A percentile compares a stretch with the other conserved stretches of the same genome.
phyloP scores from a whole-genome alignment of 64 coral and sea anemone genomes.

The Stichodactyla helianthus region DNA sequence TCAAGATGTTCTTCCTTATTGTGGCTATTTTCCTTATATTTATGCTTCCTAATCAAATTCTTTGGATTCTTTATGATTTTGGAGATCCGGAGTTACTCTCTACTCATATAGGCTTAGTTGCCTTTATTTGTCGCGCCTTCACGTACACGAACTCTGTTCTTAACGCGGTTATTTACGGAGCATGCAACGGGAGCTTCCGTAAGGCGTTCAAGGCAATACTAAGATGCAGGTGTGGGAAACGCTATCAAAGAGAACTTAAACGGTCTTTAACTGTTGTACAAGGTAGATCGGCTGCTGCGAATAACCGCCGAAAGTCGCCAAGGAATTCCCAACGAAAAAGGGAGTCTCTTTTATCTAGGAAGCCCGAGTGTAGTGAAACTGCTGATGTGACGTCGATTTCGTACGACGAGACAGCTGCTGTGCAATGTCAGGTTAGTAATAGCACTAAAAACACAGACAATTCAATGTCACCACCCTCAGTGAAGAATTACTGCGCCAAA shows the following conservation, averaged over 20 bases:
- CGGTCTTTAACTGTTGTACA: not conserved
- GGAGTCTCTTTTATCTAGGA: not conserved
- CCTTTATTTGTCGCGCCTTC: conserved; percentile 62
- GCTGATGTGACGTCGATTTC: not conserved
- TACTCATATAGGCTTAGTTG: conserved; percentile 34
- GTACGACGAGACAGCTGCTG: not conserved
- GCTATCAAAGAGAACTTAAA: not conserved
- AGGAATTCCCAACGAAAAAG: not conserved
- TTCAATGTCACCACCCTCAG: not conserved
- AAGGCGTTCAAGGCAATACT: conserved; percentile 46
- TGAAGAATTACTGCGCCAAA: not conserved
- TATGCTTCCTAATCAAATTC: conserved; percentile 84
- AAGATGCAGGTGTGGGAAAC: conserved; percentile 57
- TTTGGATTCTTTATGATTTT: conserved; percentile 70
- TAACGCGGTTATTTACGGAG: conserved; percentile 62
- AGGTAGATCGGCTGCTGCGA: not conserved
- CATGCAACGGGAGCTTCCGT: conserved; percentile 71
- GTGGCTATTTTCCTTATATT: conserved; percentile 82
- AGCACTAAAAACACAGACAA: not conserved
- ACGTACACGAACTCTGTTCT: conserved; percentile 85
- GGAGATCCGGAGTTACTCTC: conserved; percentile 22
- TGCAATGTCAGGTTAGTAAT: not conserved
- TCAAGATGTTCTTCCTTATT: conserved; percentile 80
- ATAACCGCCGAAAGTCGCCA: not conserved
- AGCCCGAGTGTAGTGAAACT: not conserved